A percentile compares a stretch with the other conserved stretches of the same genome.
Conservation (phyloP, 35 echinoderm and acorn worm species). For the Patiria miniata region DNA sequence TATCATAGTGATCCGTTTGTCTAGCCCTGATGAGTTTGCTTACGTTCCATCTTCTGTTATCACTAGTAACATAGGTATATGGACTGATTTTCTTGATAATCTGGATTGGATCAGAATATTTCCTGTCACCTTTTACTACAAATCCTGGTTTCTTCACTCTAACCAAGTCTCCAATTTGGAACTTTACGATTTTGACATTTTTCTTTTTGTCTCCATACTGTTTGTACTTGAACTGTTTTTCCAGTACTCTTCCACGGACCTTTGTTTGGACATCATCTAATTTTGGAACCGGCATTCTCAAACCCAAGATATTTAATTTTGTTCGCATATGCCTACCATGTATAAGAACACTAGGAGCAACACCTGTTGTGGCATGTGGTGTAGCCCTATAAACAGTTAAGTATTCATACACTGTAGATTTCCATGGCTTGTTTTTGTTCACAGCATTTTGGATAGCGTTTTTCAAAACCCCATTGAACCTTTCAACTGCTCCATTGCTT, state of each 20-base stretch:
- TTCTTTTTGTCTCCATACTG: background rate
- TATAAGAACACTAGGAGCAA: background rate
- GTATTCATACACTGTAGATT: slow-evolving; percentile 7
- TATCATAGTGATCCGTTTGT: background rate
- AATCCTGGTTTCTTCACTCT: slow-evolving; percentile 13
- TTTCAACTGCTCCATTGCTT: slow-evolving; percentile 43
- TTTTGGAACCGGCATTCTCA: background rate
- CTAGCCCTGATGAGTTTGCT: background rate
- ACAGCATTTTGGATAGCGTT: slow-evolving; percentile 38
- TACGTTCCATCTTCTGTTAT: background rate
- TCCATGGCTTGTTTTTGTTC: background rate
- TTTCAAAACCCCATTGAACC: slow-evolving; percentile 43
- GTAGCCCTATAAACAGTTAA: slow-evolving; percentile 13
- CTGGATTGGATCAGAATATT: slow-evolving; percentile 1
- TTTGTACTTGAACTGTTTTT: background rate
- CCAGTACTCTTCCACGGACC: background rate
- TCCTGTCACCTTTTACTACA: slow-evolving; percentile 18
- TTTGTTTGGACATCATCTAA: background rate
- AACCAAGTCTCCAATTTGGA: slow-evolving; percentile 31
- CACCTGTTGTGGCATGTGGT: slow-evolving; percentile 22
- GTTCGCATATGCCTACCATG: slow-evolving; percentile 35
- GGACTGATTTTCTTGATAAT: slow-evolving; percentile 8
- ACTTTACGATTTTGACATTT: slow-evolving; percentile 8
- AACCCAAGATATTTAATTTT: slow-evolving; percentile 23
- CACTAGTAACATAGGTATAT: slow-evolving; percentile 9